Conservation (phyloP, 2,797 vertebrate species). For the Macropodus opercularis region DNA sequence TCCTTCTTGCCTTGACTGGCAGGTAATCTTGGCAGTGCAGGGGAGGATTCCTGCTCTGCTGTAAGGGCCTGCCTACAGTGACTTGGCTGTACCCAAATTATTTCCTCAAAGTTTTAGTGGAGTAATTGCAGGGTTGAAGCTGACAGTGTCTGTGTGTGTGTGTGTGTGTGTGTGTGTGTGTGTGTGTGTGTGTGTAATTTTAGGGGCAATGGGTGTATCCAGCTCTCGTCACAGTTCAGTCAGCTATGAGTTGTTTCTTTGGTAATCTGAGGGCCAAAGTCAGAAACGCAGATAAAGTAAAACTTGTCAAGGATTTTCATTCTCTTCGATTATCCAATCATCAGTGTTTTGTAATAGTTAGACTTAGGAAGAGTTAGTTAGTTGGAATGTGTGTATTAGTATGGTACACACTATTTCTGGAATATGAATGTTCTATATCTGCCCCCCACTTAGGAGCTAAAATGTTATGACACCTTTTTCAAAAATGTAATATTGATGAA, state of each 20-base stretch:
- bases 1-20: slow-evolving; percentile 78
- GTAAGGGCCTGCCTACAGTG: slow-evolving; percentile 95
- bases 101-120: slow-evolving; percentile 52
- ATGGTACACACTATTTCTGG: no score
- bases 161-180: slow-evolving; percentile 33
- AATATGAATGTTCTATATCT: no score
- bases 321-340: no score
- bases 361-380: no score
- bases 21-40: slow-evolving; percentile 95
- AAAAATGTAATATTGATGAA: no score
- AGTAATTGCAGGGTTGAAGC: slow-evolving; percentile 48
- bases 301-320: no score
- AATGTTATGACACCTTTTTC: no score
- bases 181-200: slow-evolving; percentile 27
- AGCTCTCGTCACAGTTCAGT: slow-evolving; percentile 54
- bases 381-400: no score
- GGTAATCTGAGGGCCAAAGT: slow-evolving; percentile 75
- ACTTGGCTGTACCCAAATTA: slow-evolving; percentile 56
- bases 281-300: background rate
- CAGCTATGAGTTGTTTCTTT: slow-evolving; percentile 72
- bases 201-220: slow-evolving; percentile 46
- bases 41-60: slow-evolving; percentile 84
- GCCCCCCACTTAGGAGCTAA: no score
- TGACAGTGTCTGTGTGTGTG: slow-evolving; percentile 52
- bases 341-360: no score